Base-by-base conservation (phyloP, 2,113 vertebrate species). In the Microtus pennsylvanicus region DNA sequence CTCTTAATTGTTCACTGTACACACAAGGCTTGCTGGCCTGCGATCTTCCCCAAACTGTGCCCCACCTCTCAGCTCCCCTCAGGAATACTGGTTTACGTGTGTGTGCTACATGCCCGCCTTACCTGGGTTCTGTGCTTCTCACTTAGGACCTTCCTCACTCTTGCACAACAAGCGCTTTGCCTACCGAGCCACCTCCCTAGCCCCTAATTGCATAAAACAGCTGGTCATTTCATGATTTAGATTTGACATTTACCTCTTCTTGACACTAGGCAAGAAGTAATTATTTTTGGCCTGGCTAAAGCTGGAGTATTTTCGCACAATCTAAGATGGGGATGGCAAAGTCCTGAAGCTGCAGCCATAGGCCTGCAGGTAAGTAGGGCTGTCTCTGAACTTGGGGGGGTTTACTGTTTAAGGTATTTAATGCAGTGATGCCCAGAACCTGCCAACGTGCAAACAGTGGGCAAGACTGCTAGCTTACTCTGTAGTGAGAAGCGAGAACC, bases 281-380 rank as follows among this genome's bases (percentile, higher is more conserved):
- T 99, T 81, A 99, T 99, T 97, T 99, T 99, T 24, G 91, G 99
- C 96, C 98, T 99, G 98, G 99, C 99, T 88, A 99, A 99, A 99
- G 98, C 99, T 91, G 99, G 99, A 0, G 97, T 99, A 77, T 99
- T 99, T 98, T 99, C 50, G 1, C 47, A 47, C 47, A 47, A 47
- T 47, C 47, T 10, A 50, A 50, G 10, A 50, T 50, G 99, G 99
- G 99, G 99, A 65, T 99, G 99, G 99, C 98, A 99, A 22, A 99
- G 98, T 14, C 99, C 99, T 96, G 99, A 99, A 98, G 99, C 99
- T 94, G 99, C 99, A 83, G 99, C 99, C 85, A 99, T 99, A 1
- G 99, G 99, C 78, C 98, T 99, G 69, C 99, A 99, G 99, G 99
- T 99, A 98, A 95, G 90, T 86, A 38, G 63, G 17, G 52, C 77